These are phyloP conservation scores for Caenorhabditis uteleia DNA, from an alignment of 2,888 invertebrate species.

Conservation along the genomic window DNA sequence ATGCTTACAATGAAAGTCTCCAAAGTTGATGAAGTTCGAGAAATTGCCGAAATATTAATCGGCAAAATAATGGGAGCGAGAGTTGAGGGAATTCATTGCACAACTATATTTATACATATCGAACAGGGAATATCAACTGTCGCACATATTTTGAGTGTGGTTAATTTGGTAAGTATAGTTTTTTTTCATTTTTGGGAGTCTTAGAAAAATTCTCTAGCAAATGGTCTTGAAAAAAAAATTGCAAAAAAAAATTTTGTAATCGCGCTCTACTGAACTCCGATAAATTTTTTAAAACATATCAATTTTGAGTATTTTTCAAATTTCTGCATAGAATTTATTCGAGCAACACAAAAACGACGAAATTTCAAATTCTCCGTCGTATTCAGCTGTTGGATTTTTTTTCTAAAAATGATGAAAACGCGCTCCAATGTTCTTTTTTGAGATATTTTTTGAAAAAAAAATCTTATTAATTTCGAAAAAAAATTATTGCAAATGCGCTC, in stretches of 20 bases:
- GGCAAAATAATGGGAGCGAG: conserved; percentile 10
- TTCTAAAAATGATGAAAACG: too few relatives aligned
- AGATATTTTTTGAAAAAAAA: too few relatives aligned
- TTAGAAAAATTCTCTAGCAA: neutral
- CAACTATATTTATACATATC: conserved; percentile 40
- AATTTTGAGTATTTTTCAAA: too few relatives aligned
- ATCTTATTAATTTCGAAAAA: too few relatives aligned
- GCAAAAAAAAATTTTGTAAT: neutral
- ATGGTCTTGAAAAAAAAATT: neutral
- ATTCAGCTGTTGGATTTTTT: too few relatives aligned
- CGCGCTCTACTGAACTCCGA: too few relatives aligned
- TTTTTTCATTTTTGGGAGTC: neutral
- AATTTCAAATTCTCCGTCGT: too few relatives aligned
- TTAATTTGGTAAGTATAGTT: conserved; percentile 47
- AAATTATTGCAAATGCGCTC: too few relatives aligned
- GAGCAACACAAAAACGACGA: too few relatives aligned
- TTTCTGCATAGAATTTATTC: too few relatives aligned
- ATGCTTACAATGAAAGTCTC: conserved; percentile 55
- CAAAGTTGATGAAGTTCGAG: conserved; percentile 19
- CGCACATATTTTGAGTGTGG: conserved; percentile 42
- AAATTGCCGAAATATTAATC: conserved; percentile 10
- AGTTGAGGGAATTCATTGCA: conserved; percentile 43
- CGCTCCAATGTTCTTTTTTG: too few relatives aligned
- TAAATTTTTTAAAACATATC: too few relatives aligned
- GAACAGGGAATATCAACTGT: conserved; percentile 35